These are phyloP conservation scores for Synergus umbraculus DNA, from an alignment of 2,888 invertebrate genomes.

Conservation along the genomic window DNA sequence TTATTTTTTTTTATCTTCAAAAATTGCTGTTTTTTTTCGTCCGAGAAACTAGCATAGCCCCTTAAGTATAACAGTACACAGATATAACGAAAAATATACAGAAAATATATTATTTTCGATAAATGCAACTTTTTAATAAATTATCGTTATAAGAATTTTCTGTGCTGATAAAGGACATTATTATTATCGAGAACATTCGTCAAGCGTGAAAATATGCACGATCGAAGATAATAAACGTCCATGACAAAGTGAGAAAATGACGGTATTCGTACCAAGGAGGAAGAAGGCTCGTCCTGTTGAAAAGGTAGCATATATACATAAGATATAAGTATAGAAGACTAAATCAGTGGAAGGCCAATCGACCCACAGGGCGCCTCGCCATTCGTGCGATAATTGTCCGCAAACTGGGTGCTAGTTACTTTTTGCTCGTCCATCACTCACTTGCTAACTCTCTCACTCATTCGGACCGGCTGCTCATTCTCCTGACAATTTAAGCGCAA, in stretches of 20 bases:
- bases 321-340: neutral
- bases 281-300: neutral
- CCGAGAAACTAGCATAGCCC: too few species aligned
- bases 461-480: conserved; percentile 68
- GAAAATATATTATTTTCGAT: neutral
- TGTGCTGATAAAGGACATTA: neutral
- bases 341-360: conserved; percentile 31
- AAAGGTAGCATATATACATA: neutral
- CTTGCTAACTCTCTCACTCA: conserved; percentile 64
- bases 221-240: neutral
- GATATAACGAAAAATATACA: neutral
- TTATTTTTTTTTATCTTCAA: too few species aligned
- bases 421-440: conserved; percentile 71
- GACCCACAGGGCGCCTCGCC: conserved; percentile 46
- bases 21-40: too few species aligned
- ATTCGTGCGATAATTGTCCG: conserved; percentile 65
- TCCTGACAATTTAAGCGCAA: conserved; percentile 62
- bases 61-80: neutral
- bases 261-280: neutral
- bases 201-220: neutral
- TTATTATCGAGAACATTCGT: neutral
- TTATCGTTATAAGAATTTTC: neutral
- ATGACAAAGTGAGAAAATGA: neutral
- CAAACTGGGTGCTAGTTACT: conserved; percentile 59
- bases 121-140: neutral